Base-by-base conservation (phyloP, 92 coral and sea anemone species). In the Porites cylindrica region DNA sequence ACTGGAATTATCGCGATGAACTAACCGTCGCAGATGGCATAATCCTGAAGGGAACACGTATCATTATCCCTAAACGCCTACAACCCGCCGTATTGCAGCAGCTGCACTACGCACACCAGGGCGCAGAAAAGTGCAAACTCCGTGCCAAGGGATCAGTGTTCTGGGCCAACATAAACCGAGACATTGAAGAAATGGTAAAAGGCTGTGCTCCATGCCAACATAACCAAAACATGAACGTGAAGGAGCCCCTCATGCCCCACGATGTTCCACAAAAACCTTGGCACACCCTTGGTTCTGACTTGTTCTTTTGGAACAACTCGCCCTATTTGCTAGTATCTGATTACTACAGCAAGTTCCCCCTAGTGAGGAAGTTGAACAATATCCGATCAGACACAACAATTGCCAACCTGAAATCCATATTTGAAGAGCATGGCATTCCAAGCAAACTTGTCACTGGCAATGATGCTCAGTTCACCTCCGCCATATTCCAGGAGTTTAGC, bases 111-210 rank as follows among this genome's bases (percentile, higher is more conserved):
- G 93, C 93, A 21, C 95, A 89, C 81, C 97, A 91, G 71, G 92
- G 95, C 23, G 83, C 93, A 24, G 97, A 94, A 75, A 92, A 92
- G 43, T 94, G 95, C 72, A 92, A 94, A 62, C 96, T 87, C 79
- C 78, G 96, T 64, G 90, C 90, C 60, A 93, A 88, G 79, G 96
- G 88, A 52, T 90, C 96, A 11, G 96, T 93, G 43, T 86, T 93
- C 79, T 83, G 93, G 91, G 85, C 82, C 77, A 93, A 86, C 85
- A 86, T 91, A 20, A 94, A 91, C 63, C 79, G 82, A 3, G 91
- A 94, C 76, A 89, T 92, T 14, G 89, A 94, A 58, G 52, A 92
- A 75, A 92, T 91, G 90, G 95, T 94, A 16, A 91, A 91, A 70
- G 5, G 32, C 26, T 93, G 92, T 43, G 88, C 90, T 8, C 92